phyloP scores from a whole-genome alignment of 2,113 vertebrate genomes.

The Chelonoidis abingdonii region DNA sequence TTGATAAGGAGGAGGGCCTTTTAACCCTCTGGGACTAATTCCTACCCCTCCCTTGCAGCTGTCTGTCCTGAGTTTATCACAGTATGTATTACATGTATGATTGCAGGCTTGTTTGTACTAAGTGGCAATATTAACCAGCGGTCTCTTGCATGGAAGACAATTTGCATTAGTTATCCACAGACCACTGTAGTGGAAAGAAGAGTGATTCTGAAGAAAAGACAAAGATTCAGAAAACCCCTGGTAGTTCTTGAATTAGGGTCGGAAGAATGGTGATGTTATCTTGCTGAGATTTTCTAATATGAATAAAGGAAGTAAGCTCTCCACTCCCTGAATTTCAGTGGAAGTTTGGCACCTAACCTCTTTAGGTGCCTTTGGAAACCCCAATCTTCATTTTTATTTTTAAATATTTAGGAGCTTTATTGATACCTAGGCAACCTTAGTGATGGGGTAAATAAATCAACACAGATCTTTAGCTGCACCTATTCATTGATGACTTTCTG shows the following conservation, averaged over 20 bases:
- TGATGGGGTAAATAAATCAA: background rate
- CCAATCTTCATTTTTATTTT: background rate
- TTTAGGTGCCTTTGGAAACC: no score
- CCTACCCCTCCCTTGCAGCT: no score
- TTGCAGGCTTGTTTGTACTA: background rate
- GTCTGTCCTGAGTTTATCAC: no score
- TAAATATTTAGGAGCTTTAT: no score
- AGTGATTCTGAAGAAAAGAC: background rate
- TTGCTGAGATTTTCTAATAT: background rate
- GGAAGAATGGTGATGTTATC: rapidly evolving
- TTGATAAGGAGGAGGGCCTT: no score
- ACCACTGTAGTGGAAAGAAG: background rate
- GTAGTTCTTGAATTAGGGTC: background rate
- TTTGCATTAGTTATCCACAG: background rate
- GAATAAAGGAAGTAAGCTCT: background rate
- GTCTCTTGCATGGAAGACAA: background rate
- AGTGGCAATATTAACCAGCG: background rate
- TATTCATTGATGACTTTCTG: no score
- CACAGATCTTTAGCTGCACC: background rate
- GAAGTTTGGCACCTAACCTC: no score
- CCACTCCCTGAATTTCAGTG: background rate
- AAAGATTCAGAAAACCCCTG: background rate
- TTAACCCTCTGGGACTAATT: no score
- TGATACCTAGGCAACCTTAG: background rate
- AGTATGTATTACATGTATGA: background rate